These are phyloP conservation scores for Tenrec ecaudatus DNA, from an alignment of 2,113 vertebrate species.

Conservation along the genomic window DNA sequence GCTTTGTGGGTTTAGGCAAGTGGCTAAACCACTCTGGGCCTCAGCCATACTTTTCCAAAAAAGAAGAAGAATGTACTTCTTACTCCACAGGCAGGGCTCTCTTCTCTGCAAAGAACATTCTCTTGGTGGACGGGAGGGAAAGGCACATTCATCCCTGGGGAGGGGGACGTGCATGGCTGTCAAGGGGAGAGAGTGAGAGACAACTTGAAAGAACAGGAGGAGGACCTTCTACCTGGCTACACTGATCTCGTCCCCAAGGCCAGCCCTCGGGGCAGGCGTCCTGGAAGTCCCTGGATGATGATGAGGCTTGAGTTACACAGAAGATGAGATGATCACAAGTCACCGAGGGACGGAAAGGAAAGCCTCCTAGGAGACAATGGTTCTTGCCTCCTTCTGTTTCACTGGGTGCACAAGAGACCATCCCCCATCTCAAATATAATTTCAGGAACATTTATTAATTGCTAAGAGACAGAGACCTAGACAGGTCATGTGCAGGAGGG, in stretches of 20 bases:
- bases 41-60: neutral
- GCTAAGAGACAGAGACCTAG: too few relatives aligned
- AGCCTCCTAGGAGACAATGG: neutral
- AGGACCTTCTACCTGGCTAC: neutral
- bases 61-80: neutral
- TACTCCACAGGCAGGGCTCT: neutral
- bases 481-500: too few relatives aligned
- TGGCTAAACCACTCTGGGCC: neutral
- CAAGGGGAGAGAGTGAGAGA: neutral
- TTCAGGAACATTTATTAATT: too few relatives aligned
- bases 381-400: neutral
- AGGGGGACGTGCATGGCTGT: neutral
- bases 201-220: neutral
- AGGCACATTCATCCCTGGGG: neutral
- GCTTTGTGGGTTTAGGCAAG: neutral
- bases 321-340: neutral
- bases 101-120: neutral
- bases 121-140: neutral
- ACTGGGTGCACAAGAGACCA: neutral
- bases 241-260: neutral
- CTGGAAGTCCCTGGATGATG: neutral
- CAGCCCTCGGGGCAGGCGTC: neutral
- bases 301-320: neutral
- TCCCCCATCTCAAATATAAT: too few relatives aligned
- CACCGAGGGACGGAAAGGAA: neutral